These are phyloP conservation scores for Timema podura DNA, from an alignment of 2,888 invertebrate genomes.

Conservation along the genomic window DNA sequence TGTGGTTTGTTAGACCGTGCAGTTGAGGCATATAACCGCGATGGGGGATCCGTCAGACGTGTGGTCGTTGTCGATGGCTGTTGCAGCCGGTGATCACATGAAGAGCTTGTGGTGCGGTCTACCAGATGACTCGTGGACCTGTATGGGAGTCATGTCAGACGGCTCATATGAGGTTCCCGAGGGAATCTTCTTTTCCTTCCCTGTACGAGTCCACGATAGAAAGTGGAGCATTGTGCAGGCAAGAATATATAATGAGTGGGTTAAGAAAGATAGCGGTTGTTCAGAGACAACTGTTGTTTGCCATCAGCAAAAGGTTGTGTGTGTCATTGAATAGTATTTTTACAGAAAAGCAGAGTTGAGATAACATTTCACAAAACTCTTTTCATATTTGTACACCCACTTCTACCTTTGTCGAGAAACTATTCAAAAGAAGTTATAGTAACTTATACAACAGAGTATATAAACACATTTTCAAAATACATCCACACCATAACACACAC, in stretches of 20 bases:
- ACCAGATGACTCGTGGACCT: slow-evolving; percentile 41
- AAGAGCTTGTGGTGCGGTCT: slow-evolving; percentile 55
- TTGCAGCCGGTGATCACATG: slow-evolving; percentile 58
- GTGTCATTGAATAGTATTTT: no score
- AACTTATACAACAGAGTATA: no score
- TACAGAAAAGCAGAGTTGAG: no score
- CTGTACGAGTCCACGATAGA: slow-evolving; percentile 47
- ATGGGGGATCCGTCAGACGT: slow-evolving; percentile 51
- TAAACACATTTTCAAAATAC: no score
- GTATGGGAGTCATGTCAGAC: slow-evolving; percentile 59
- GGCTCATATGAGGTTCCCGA: slow-evolving; percentile 53
- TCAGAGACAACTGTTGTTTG: no score
- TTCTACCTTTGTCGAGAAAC: no score
- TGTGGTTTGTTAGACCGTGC: slow-evolving; percentile 48
- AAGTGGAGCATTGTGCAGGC: slow-evolving; percentile 46
- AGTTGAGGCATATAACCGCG: slow-evolving; percentile 58
- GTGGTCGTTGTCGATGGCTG: slow-evolving; percentile 59
- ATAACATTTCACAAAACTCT: no score
- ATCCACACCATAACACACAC: no score
- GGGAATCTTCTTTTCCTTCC: slow-evolving; percentile 57
- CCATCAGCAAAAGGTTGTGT: no score
- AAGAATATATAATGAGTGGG: not conserved
- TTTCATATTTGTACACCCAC: no score
- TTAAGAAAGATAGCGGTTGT: no score
- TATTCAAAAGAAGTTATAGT: no score